These are phyloP conservation scores for Sceloporus tristichus DNA, from an alignment of 2,113 vertebrate species.

Conservation along the genomic window DNA sequence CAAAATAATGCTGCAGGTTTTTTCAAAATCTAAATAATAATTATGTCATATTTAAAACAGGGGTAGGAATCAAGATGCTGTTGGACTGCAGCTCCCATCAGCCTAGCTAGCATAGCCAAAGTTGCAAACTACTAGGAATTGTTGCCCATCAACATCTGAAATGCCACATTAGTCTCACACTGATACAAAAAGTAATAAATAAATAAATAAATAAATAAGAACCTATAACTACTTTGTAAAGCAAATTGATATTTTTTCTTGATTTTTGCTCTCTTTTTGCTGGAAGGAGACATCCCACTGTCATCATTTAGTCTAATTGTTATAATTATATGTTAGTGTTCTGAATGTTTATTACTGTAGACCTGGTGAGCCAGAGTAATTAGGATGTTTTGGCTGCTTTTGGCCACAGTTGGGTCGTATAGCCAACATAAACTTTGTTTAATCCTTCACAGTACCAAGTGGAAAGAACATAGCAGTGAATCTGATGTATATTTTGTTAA, in stretches of 20 bases:
- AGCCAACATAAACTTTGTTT: background rate
- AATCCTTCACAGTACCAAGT: slow-evolving; percentile 21
- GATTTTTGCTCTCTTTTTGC: background rate
- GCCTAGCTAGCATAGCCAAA: too few relatives aligned
- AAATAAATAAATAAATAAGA: background rate
- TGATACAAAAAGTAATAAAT: background rate
- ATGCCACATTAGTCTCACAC: too few relatives aligned
- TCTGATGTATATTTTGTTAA: background rate
- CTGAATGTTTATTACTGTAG: slow-evolving; percentile 10
- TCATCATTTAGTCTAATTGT: background rate
- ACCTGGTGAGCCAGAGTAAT: background rate
- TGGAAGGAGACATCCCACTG: background rate
- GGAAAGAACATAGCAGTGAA: background rate
- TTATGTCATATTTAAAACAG: background rate
- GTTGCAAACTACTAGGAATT: too few relatives aligned
- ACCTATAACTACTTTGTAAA: background rate
- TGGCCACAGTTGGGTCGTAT: background rate
- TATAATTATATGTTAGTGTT: background rate
- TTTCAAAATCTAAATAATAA: background rate
- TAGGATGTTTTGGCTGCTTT: background rate
- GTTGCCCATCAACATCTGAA: too few relatives aligned
- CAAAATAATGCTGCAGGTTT: background rate
- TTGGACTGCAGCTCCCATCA: too few relatives aligned
- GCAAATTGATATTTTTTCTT: background rate
- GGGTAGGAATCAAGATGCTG: too few relatives aligned